Evolutionary conservation across 2,888 invertebrate genomes (phyloP).

Genomic region (Drosophila pegasa): DNA sequence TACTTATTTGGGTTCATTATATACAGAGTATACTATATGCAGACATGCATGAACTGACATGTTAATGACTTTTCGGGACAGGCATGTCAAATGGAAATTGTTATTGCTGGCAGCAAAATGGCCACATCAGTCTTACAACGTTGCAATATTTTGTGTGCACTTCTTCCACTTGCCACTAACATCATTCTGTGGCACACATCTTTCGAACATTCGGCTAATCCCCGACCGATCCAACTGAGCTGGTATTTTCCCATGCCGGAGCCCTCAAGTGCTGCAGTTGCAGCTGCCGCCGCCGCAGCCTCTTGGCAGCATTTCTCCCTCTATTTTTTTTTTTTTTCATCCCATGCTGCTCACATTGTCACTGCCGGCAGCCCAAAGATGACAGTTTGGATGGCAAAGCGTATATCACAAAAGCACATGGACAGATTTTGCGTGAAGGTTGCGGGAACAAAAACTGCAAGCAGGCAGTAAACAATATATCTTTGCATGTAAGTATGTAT

Average conservation of each 20-base stretch:
- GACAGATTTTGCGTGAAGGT: constrained; percentile 56
- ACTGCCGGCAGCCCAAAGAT: constrained; percentile 56
- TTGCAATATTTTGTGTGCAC: constrained; percentile 31
- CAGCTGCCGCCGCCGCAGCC: constrained; percentile 53
- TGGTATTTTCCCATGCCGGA: constrained; percentile 45
- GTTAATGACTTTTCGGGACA: constrained; percentile 45
- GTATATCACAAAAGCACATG: constrained; percentile 63
- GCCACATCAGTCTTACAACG: constrained; percentile 46
- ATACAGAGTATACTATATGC: background rate
- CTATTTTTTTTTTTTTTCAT: constrained; percentile 18
- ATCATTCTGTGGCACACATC: constrained; percentile 30
- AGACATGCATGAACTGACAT: constrained; percentile 31
- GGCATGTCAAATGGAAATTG: constrained; percentile 44
- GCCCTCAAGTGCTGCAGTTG: constrained; percentile 52
- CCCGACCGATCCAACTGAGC: constrained; percentile 46
- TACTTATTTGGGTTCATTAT: background rate
- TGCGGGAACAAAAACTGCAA: constrained; percentile 56
- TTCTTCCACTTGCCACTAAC: constrained; percentile 31
- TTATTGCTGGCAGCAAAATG: constrained; percentile 50
- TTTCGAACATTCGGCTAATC: constrained; percentile 41
- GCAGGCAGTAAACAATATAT: constrained; percentile 55
- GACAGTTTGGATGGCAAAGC: constrained; percentile 68
- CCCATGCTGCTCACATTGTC: constrained; percentile 47
- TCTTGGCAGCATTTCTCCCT: constrained; percentile 47
- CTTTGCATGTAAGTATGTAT: constrained; percentile 29